Evolutionary conservation across 2,797 vertebrate species (phyloP), one percentile per base, ranked within the genome.

Genomic region (Malacoctenus gilli): DNA sequence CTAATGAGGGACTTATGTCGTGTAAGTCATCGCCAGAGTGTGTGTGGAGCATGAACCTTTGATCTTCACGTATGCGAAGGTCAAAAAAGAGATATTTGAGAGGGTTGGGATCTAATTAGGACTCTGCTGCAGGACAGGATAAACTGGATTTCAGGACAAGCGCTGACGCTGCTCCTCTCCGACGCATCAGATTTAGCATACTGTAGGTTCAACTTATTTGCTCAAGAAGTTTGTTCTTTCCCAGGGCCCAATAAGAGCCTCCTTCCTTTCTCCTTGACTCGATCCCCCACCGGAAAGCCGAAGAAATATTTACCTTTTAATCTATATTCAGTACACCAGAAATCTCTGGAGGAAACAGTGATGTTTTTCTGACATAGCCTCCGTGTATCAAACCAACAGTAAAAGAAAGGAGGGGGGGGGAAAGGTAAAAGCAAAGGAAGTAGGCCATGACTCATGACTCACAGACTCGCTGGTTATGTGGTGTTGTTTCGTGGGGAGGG

Each of bases 401-500:
- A 43, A 28, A 50, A 48, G 51, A 10, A 28, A 13, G 51, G 49
- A 39, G 5, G 19, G 4, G 12, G 25, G 44, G 43, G 53, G 68
- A 60, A 64, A 46, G 22, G 72, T 54, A 75, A 75, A 80, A 67
- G 83, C 75, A 72, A 43, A 61, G 66, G 69, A 88, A 88, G 83
- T 86, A 87, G 85, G 85, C 83, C 84, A 84, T 79, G 85, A 83
- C 69, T 85, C 79, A 75, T 70, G 77, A 86, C 61, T 88, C 83
- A 75, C 62, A 67, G 49, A 74, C 59, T n/a, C n/a, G 72, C 72
- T 59, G 68, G 74, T 71, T 75, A 52, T 75, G 73, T 69, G 64
- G 67, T 80, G 80, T 75, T 83, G 82, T 80, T 84, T 79, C 55
- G 68, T 63, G 59, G 65, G 63, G 60, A 78, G 77, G 71, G 76